phyloP scores from a whole-genome alignment of 2,888 invertebrate species.

The Psococerastis gibbosa region DNA sequence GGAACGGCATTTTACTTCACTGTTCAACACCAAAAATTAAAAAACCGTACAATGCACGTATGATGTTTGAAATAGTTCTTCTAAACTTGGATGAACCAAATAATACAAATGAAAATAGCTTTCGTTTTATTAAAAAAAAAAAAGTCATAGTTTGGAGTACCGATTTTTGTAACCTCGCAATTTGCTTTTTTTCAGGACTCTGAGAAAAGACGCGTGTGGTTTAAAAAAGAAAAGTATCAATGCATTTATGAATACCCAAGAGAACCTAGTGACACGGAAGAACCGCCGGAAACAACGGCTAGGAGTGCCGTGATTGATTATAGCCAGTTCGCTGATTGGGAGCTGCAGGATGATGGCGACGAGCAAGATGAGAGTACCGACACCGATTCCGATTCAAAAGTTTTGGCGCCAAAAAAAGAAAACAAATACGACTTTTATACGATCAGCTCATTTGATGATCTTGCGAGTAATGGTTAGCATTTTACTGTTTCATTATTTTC shows the following conservation, averaged over 20 bases:
- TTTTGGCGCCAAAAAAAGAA: too few species aligned
- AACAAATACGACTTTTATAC: constrained; percentile 16
- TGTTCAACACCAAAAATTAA: too few species aligned
- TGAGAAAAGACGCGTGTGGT: constrained; percentile 47
- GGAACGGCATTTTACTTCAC: too few species aligned
- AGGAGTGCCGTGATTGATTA: background rate
- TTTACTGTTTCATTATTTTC: constrained; percentile 11
- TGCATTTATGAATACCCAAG: constrained; percentile 70
- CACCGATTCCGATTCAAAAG: constrained; percentile 14
- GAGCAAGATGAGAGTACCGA: constrained; percentile 2
- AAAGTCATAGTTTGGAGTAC: too few species aligned
- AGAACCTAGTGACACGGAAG: constrained; percentile 33
- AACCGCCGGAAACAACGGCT: constrained; percentile 17
- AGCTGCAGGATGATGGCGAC: constrained; percentile 15
- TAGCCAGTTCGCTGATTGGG: constrained; percentile 16
- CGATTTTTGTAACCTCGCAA: too few species aligned
- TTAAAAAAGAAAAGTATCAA: constrained; percentile 67
- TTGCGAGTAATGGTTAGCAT: background rate
- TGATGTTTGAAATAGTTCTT: too few species aligned
- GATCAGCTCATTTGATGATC: constrained; percentile 11
- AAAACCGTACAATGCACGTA: too few species aligned
- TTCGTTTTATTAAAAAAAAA: too few species aligned
- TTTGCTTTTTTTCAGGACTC: constrained; percentile 21
- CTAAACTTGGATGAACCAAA: too few species aligned
- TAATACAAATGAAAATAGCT: too few species aligned